Evolutionary conservation across 2,888 invertebrate species (phyloP), one percentile per base, ranked within the genome.

Genomic region (Drosophila pseudotakahashii): DNA sequence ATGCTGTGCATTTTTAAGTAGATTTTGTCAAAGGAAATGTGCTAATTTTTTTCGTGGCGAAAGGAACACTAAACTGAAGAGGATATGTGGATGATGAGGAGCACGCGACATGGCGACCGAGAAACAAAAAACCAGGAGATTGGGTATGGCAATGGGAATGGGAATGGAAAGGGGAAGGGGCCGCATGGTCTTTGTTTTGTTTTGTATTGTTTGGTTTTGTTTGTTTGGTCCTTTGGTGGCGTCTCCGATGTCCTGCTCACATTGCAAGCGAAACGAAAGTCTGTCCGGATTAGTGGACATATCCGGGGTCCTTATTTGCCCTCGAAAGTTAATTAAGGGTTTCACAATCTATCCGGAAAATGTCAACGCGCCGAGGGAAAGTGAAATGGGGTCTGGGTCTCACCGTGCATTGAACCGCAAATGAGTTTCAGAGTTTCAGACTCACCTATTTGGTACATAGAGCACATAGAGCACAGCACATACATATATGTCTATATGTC

Each of bases 301-400:
- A 62, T 34, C 71, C 41, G n/a, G 47, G 39, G 16, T 13, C 39
- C 34, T 39, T 50, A 48, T 78, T 78, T 69, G 66, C 44, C 53
- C 47, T 62, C 63, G 64, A 87, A 81, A 89, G 82, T 82, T 82
- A 82, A 82, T 82, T 82, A 82, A 81, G 88, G 89, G 81, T 89
- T 89, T 89, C 88, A 73, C 81, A 80, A 79, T 78, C 81, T 51
- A 45, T 39, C 82, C 76, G 74, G 57, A 73, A 81, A 78, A 78
- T 81, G 85, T 79, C 81, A 79, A 73, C 68, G 52, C 64, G 39
- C 57, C 7, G 23, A 14, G 36, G 45, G 30, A 73, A 73, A 69
- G 73, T 85, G 73, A 73, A 63, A 76, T 54, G 55, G 30, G 45
- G 61, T 23, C 30, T 59, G 30, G 45, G 61, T 23, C 30, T 47